Evolutionary conservation across 2,888 invertebrate species (phyloP).

Genomic region (Hecatera dysodea): DNA sequence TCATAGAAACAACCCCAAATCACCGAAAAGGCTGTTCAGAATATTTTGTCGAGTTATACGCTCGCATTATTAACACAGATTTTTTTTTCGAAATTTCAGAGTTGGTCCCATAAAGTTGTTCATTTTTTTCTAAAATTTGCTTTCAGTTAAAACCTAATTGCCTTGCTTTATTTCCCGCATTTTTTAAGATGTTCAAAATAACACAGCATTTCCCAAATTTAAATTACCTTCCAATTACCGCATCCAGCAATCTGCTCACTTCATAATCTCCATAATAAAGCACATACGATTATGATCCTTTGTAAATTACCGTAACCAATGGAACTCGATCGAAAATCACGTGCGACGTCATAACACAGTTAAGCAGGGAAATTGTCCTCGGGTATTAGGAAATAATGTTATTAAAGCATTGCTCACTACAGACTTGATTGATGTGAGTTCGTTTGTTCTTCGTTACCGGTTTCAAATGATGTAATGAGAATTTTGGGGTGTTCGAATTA

Average conservation of each 20-base stretch:
- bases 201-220: neutral
- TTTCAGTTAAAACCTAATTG: too few species aligned
- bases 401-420: conserved; percentile 79
- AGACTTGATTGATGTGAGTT: conserved; percentile 82
- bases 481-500: conserved; percentile 55
- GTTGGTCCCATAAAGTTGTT: too few species aligned
- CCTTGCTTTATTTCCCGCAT: neutral
- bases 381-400: conserved; percentile 87
- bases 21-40: too few species aligned
- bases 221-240: conserved; percentile 10
- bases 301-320: conserved; percentile 60
- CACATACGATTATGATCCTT: conserved; percentile 61
- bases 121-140: too few species aligned
- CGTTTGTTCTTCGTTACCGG: conserved; percentile 73
- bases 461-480: conserved; percentile 63
- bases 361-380: conserved; percentile 68
- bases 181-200: neutral
- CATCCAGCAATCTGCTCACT: conserved; percentile 11
- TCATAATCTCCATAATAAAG: conserved; percentile 49
- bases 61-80: too few species aligned
- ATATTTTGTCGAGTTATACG: too few species aligned
- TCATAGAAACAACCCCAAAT: too few species aligned
- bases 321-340: conserved; percentile 60
- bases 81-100: too few species aligned
- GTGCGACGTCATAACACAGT: conserved; percentile 71